These are phyloP conservation scores for Excalfactoria chinensis DNA, from an alignment of 2,113 vertebrate species.

Conservation along the genomic window DNA sequence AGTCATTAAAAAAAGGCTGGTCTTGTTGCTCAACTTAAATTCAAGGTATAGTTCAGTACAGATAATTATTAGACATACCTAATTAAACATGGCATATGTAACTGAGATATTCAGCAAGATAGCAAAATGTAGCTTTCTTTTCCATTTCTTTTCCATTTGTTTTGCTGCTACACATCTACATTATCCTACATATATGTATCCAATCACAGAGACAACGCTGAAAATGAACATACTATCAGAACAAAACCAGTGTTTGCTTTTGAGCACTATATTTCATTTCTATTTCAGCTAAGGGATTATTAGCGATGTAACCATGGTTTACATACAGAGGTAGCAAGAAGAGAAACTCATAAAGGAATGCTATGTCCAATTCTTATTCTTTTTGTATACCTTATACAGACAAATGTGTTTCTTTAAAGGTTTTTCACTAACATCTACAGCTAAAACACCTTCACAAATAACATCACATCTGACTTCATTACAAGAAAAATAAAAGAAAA, in stretches of 20 bases:
- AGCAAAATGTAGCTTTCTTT: not conserved
- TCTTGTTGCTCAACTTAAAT: constrained; percentile 59
- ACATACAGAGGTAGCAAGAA: not conserved
- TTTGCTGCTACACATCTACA: not conserved
- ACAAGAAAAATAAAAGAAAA: constrained; percentile 51
- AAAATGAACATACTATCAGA: not conserved
- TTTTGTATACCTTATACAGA: not conserved
- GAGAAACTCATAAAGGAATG: not conserved
- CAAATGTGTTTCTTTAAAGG: not conserved
- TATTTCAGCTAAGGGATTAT: not conserved
- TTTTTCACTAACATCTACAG: not conserved
- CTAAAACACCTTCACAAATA: constrained; percentile 26
- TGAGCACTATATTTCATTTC: not conserved
- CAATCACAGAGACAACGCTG: not conserved
- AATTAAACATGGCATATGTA: constrained; percentile 63
- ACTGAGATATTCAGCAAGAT: constrained; percentile 32
- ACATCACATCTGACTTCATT: constrained; percentile 50
- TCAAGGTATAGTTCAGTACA: constrained; percentile 43
- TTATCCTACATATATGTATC: accelerated
- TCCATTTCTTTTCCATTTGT: not conserved
- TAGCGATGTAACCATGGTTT: not conserved
- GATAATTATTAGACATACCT: constrained; percentile 66
- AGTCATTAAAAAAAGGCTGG: constrained; percentile 19
- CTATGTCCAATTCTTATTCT: not conserved
- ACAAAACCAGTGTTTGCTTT: not conserved